Base-by-base conservation (phyloP, 2,888 invertebrate genomes). In the Drosophila yooni region DNA sequence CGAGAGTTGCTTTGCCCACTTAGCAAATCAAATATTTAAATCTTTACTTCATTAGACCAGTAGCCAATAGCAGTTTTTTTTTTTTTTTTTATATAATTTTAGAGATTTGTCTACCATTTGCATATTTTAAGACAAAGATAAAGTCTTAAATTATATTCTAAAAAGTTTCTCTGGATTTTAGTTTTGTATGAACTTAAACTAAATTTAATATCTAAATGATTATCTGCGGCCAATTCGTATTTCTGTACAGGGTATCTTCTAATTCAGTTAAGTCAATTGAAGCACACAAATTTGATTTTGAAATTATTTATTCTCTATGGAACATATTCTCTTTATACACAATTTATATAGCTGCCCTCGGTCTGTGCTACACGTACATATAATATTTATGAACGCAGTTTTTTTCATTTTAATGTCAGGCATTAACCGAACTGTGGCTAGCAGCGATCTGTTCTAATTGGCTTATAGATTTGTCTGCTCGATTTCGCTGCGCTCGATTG, bases 381-480 rank as follows among this genome's bases (percentile, higher is more conserved):
- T 57, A 46, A 52, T 77, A 80, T 75, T 74, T 71, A 64, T 76
- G 74, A 75, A 70, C 80, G 81, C 83, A 82, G 63, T 56, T 81
- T 79, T 80, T 81, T 76, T 82, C 83, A 73, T 81, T 81, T 79
- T 79, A 79, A 82, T 82, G 73, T 52, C 81, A 64, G 70, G 76
- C 80, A 81, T 81, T 79, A 74, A 59, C 57, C 68, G 67, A 70
- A 82, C 82, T 74, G 70, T 70, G 73, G 76, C 69, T 66, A 48
- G 58, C 66, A 61, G 70, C 80, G 78, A 77, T 81, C 77, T 79
- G 80, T 79, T 88, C 90, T 87, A 87, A 87, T 87, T 88, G 86
- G 87, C 79, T 90, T 84, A 83, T 81, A 81, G 80, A 88, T 83
- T 78, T 77, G 75, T 74, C 83, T 74, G 77, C 54, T 75, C 76